Conservation (phyloP, 2,888 invertebrate genomes). For the Drosophila borealis region DNA sequence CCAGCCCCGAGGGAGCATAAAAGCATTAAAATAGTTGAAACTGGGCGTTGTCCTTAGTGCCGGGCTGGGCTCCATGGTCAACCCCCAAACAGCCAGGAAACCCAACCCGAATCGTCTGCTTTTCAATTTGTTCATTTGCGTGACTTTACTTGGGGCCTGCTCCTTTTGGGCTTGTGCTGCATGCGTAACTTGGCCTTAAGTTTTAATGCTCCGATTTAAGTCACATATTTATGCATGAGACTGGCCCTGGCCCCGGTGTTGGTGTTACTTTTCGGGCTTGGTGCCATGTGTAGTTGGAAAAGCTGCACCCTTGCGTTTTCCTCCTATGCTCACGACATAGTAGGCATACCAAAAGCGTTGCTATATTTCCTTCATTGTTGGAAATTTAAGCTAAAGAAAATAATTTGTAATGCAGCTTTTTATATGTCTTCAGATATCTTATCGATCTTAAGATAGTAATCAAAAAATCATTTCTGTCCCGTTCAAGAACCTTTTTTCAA, state of each 20-base stretch:
- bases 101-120: slow-evolving; percentile 12
- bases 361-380: too few relatives aligned
- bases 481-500: neutral
- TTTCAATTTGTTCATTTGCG: slow-evolving; percentile 55
- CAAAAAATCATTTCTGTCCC: too few relatives aligned
- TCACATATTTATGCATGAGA: slow-evolving; percentile 32
- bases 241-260: slow-evolving; percentile 17
- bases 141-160: slow-evolving; percentile 37
- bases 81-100: slow-evolving; percentile 7
- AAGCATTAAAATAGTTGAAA: slow-evolving; percentile 49
- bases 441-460: too few relatives aligned
- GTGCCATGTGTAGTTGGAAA: too few relatives aligned
- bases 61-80: slow-evolving; percentile 6
- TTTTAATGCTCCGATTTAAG: slow-evolving; percentile 53
- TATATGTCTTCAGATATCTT: too few relatives aligned
- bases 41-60: slow-evolving; percentile 52
- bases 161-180: slow-evolving; percentile 13
- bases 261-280: too few relatives aligned
- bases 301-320: too few relatives aligned
- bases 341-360: too few relatives aligned
- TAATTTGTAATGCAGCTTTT: neutral
- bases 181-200: slow-evolving; percentile 40
- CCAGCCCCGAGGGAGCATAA: slow-evolving; percentile 23
- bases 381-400: too few relatives aligned
- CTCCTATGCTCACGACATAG: too few relatives aligned